Base-by-base conservation (phyloP, 2,113 vertebrate species). In the Bufo bufo region DNA sequence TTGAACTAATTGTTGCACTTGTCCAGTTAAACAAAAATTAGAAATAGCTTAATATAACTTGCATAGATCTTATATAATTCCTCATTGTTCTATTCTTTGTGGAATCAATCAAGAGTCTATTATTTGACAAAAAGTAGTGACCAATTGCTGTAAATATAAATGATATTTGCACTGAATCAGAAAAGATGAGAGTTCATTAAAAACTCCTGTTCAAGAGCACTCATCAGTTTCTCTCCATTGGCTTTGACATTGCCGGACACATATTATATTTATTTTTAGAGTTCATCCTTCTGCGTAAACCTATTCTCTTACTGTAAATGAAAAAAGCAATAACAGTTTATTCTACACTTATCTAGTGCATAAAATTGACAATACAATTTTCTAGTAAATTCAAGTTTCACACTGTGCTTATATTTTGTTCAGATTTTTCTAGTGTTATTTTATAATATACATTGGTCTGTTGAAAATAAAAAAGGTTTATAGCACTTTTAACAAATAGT, bases 261-360 rank as follows among this genome's bases (percentile, higher is more conserved):
- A 90, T 91, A 92, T 93, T 93, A 91, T 91, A 71, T 91, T 95
- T 94, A 93, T 94, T 94, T 95, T 95, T 93, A 92, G 92, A 90
- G 89, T 82, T 90, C 91, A 89, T 91, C 90, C 88, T 91, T 92
- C 91, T 93, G 79, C 89, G 92, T 92, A 90, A 92, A 88, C 66
- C 75, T 89, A 83, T 72, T 91, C 72, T 92, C 82, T 66, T 89
- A 83, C 82, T 33, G 63, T 17, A 90, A 85, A 77, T 90, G 82
- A 69, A 90, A 33, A 86, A 90, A 90, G 81, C 90, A 91, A 90
- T 16, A 84, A 23, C n/a, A 23, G 4, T 72, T 84, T 12, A 1
- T 33, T 84, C 9, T 59, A 80, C 54, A 63, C 16, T 23, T 11
- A 49, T 47, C 54, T 83, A 2, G 43, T 82, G 2, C 23, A 79